Evolutionary conservation across 2,888 invertebrate species (phyloP).

Genomic region (Phoronis australis): DNA sequence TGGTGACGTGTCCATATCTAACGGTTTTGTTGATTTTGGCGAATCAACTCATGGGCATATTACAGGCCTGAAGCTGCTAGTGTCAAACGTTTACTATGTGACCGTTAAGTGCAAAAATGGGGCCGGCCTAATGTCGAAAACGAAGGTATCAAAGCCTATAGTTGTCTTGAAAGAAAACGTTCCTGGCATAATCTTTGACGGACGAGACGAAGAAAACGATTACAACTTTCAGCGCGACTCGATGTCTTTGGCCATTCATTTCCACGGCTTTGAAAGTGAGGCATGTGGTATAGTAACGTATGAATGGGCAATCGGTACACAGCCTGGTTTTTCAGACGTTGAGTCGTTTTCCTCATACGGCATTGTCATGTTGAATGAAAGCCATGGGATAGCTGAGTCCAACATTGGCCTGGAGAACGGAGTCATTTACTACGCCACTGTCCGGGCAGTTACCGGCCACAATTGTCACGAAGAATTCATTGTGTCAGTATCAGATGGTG

Average conservation of each 20-base stretch:
- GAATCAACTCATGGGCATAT: slow-evolving; percentile 6
- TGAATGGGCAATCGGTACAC: slow-evolving; percentile 29
- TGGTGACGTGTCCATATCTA: slow-evolving; percentile 5
- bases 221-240: slow-evolving; percentile 20
- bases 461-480: slow-evolving; percentile 23
- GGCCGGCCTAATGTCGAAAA: slow-evolving; percentile 17
- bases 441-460: slow-evolving; percentile 26
- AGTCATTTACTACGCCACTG: slow-evolving; percentile 21
- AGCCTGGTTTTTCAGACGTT: slow-evolving; percentile 24
- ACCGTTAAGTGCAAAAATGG: slow-evolving; percentile 20
- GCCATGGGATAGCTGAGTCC: slow-evolving; percentile 24
- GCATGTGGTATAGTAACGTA: slow-evolving; percentile 26
- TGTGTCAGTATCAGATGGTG: slow-evolving; percentile 28
- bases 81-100: slow-evolving; percentile 17
- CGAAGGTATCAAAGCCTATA: slow-evolving; percentile 16
- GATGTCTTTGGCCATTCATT: slow-evolving; percentile 25
- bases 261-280: slow-evolving; percentile 30
- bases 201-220: slow-evolving; percentile 18
- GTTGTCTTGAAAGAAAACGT: slow-evolving; percentile 20
- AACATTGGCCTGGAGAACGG: slow-evolving; percentile 23
- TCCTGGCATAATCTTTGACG: slow-evolving; percentile 27
- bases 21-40: slow-evolving; percentile 7
- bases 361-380: slow-evolving; percentile 23
- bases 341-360: slow-evolving; percentile 26
- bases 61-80: slow-evolving; percentile 6